Conservation (phyloP, 2,888 invertebrate genomes). For the Cheilosia grossa region DNA sequence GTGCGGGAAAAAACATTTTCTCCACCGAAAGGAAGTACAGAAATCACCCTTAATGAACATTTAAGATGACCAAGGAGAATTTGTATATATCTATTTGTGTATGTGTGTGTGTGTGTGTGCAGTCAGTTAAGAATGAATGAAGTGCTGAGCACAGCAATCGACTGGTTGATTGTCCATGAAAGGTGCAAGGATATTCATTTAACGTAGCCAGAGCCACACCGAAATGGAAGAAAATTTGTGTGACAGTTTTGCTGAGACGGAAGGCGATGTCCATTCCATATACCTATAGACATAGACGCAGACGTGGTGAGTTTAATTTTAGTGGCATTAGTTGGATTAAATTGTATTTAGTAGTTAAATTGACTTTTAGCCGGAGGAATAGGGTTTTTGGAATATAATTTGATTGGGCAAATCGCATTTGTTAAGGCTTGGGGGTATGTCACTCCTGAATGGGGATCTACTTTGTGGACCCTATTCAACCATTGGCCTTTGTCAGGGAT, state of each 20-base stretch:
- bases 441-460: too few species aligned
- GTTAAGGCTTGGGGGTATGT: background rate
- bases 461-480: too few species aligned
- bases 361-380: conserved; percentile 38
- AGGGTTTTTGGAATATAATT: background rate
- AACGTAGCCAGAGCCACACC: conserved; percentile 2
- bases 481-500: too few species aligned
- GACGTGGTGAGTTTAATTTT: conserved; percentile 37
- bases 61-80: conserved; percentile 69
- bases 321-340: conserved; percentile 49
- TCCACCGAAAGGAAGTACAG: conserved; percentile 56
- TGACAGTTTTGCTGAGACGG: conserved; percentile 16
- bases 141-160: conserved; percentile 73
- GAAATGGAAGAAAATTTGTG: conserved; percentile 34
- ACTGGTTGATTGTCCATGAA: conserved; percentile 65
- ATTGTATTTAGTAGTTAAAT: conserved; percentile 54
- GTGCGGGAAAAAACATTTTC: background rate
- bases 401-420: background rate
- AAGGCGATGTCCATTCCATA: background rate
- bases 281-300: background rate
- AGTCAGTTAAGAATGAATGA: conserved; percentile 54
- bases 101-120: conserved; percentile 8
- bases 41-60: conserved; percentile 74
- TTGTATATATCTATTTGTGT: conserved; percentile 2
- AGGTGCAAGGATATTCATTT: conserved; percentile 61